These are phyloP conservation scores for Spodoptera littoralis DNA, from an alignment of 2,888 invertebrate species.

Conservation along the genomic window DNA sequence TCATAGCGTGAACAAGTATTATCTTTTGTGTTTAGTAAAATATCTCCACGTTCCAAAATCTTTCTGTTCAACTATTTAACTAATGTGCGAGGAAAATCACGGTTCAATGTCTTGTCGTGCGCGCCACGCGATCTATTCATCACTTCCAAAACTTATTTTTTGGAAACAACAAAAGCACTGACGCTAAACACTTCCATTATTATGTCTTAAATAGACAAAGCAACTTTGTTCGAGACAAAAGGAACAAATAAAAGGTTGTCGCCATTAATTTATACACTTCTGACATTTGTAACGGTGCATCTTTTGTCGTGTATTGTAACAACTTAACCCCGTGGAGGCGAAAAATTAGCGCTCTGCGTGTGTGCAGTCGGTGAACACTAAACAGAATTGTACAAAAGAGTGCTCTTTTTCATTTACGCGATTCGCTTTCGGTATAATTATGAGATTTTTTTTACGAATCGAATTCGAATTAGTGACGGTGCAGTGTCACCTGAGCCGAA, in stretches of 20 bases:
- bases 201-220: constrained; percentile 85
- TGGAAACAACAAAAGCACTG: constrained; percentile 82
- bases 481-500: constrained; percentile 84
- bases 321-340: constrained; percentile 76
- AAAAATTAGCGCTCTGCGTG: constrained; percentile 84
- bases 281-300: constrained; percentile 85
- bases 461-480: constrained; percentile 83
- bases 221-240: constrained; percentile 83
- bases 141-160: constrained; percentile 72
- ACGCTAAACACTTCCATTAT: constrained; percentile 88
- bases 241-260: constrained; percentile 83
- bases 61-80: constrained; percentile 70
- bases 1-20: constrained; percentile 49
- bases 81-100: constrained; percentile 82
- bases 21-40: constrained; percentile 55
- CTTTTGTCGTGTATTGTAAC: constrained; percentile 73
- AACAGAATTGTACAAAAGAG: constrained; percentile 67
- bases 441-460: constrained; percentile 68
- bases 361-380: constrained; percentile 64
- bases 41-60: constrained; percentile 60
- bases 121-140: constrained; percentile 84
- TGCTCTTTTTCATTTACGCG: constrained; percentile 70
- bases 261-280: constrained; percentile 85
- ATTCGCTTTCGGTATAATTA: constrained; percentile 74
- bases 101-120: constrained; percentile 78